Conservation (phyloP, 2,888 invertebrate genomes). For the Carterocephalus palaemon region DNA sequence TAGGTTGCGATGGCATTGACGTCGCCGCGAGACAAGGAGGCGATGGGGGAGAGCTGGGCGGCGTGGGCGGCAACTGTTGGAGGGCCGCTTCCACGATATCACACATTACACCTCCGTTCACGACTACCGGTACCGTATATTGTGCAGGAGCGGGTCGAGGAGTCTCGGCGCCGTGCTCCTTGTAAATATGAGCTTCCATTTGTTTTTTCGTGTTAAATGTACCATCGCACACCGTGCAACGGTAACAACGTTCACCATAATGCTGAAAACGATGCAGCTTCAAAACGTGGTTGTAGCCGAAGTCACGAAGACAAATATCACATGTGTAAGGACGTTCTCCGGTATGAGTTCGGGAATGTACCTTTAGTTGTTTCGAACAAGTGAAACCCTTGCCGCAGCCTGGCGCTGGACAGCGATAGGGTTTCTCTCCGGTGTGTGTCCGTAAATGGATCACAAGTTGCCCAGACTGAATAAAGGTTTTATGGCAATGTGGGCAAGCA, state of each 20-base stretch:
- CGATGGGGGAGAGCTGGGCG: slow-evolving; percentile 78
- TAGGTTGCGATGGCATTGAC: slow-evolving; percentile 61
- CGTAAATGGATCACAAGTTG: slow-evolving; percentile 94
- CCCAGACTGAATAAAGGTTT: slow-evolving; percentile 94
- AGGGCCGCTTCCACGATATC: slow-evolving; percentile 68
- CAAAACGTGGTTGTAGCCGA: slow-evolving; percentile 94
- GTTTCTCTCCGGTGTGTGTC: slow-evolving; percentile 91
- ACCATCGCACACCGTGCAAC: slow-evolving; percentile 94
- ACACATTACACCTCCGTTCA: slow-evolving; percentile 64
- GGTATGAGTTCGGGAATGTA: slow-evolving; percentile 93
- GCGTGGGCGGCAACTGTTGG: slow-evolving; percentile 75
- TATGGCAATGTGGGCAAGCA: slow-evolving; percentile 91
- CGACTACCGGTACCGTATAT: slow-evolving; percentile 48
- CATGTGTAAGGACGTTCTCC: slow-evolving; percentile 95
- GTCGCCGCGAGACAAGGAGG: slow-evolving; percentile 63
- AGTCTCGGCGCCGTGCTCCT: slow-evolving; percentile 76
- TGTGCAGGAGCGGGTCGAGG: slow-evolving; percentile 59
- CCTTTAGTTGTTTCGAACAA: slow-evolving; percentile 94
- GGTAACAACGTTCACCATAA: slow-evolving; percentile 94
- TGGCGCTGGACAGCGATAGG: slow-evolving; percentile 87
- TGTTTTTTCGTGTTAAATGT: slow-evolving; percentile 94
- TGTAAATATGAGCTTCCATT: slow-evolving; percentile 90
- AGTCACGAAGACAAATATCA: slow-evolving; percentile 93
- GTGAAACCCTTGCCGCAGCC: slow-evolving; percentile 95
- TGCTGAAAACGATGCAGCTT: slow-evolving; percentile 94